These are phyloP conservation scores for Chironomus tentans DNA, from an alignment of 2,888 invertebrate genomes.

Conservation along the genomic window DNA sequence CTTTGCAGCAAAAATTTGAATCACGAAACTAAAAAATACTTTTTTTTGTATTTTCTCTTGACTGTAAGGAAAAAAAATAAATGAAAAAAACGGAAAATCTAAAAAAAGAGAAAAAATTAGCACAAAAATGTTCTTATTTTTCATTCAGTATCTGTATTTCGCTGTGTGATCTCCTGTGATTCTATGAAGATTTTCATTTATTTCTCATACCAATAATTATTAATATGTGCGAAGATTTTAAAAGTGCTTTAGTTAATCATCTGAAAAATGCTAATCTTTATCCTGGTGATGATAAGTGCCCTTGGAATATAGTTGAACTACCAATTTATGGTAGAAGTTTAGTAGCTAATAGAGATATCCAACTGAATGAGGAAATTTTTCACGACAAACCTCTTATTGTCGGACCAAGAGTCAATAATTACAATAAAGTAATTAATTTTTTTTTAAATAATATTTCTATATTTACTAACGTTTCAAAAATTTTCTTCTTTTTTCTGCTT, in stretches of 20 bases:
- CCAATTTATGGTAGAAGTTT: constrained; percentile 60
- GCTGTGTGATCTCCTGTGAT: neutral
- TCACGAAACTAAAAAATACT: neutral
- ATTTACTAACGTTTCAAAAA: neutral
- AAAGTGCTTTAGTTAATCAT: neutral
- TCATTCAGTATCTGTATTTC: neutral
- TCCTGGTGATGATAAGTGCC: neutral
- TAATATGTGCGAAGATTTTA: constrained; percentile 18
- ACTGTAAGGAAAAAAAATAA: neutral
- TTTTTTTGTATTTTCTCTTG: neutral
- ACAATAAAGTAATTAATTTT: constrained; percentile 42
- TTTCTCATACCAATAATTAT: too few species aligned
- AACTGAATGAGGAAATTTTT: constrained; percentile 59
- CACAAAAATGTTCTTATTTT: neutral
- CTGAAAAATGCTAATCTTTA: neutral
- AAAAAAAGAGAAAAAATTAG: neutral
- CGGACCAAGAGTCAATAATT: constrained; percentile 54
- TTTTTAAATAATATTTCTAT: too few species aligned
- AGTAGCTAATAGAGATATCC: constrained; percentile 57
- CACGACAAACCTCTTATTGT: constrained; percentile 58
- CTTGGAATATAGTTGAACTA: constrained; percentile 54
- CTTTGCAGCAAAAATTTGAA: neutral
- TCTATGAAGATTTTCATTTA: neutral
- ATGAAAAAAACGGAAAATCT: neutral
- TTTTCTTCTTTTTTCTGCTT: neutral